Evolutionary conservation across 2,888 invertebrate genomes (phyloP).

Genomic region (Chirona hameri): DNA sequence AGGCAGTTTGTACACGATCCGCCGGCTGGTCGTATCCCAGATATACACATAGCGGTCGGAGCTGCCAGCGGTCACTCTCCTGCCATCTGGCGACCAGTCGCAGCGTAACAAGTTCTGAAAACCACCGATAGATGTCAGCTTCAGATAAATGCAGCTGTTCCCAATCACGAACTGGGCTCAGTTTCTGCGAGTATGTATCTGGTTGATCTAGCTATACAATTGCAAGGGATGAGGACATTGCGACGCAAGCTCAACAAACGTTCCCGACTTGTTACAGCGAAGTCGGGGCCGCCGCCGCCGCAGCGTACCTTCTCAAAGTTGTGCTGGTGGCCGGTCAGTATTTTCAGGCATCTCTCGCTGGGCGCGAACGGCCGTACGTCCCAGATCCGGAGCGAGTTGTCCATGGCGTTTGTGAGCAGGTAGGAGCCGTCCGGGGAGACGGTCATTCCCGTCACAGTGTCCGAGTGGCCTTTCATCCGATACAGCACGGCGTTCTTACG

Average conservation of each 20-base stretch:
- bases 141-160: too few species aligned
- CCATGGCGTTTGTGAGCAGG: slow-evolving; percentile 94
- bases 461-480: slow-evolving; percentile 86
- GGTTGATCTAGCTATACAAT: too few species aligned
- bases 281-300: too few species aligned
- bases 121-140: slow-evolving; percentile 27
- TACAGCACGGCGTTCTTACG: slow-evolving; percentile 80
- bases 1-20: slow-evolving; percentile 92
- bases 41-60: slow-evolving; percentile 93
- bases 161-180: too few species aligned
- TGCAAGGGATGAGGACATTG: too few species aligned
- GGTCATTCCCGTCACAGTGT: slow-evolving; percentile 70
- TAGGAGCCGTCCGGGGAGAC: slow-evolving; percentile 58
- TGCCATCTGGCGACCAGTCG: slow-evolving; percentile 90
- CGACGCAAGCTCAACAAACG: too few species aligned
- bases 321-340: slow-evolving; percentile 89
- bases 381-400: slow-evolving; percentile 92
- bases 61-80: slow-evolving; percentile 86
- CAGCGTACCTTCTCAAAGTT: slow-evolving; percentile 80
- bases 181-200: too few species aligned
- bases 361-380: slow-evolving; percentile 94
- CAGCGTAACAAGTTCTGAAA: slow-evolving; percentile 79
- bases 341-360: slow-evolving; percentile 85
- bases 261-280: too few species aligned
- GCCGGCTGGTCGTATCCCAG: slow-evolving; percentile 91